These are phyloP conservation scores for Callorhinus ursinus DNA, from an alignment of 2,113 vertebrate genomes.

Conservation along the genomic window DNA sequence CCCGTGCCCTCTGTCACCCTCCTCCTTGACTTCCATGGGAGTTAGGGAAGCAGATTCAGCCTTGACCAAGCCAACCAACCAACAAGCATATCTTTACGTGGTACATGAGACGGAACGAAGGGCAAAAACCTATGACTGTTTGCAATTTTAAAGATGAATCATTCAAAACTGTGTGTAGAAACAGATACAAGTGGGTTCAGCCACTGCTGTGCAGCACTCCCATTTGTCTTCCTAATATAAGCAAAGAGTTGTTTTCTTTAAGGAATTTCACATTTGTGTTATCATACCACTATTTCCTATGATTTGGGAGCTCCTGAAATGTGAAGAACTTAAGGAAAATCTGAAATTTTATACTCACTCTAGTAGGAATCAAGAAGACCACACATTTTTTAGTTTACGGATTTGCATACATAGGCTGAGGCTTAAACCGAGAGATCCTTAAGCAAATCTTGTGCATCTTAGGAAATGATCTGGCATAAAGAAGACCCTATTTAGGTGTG, in stretches of 20 bases:
- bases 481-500: neutral
- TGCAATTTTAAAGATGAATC: neutral
- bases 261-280: neutral
- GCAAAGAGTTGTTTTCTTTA: neutral
- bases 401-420: neutral
- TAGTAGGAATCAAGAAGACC: neutral
- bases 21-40: neutral
- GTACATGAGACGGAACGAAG: neutral
- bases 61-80: neutral
- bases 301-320: neutral
- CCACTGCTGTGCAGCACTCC: neutral
- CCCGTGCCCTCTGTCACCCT: neutral
- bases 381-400: neutral
- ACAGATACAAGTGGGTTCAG: neutral
- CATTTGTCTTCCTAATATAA: neutral
- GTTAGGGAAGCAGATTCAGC: neutral
- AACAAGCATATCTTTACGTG: neutral
- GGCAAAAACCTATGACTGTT: neutral
- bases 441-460: neutral
- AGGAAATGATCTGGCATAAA: neutral
- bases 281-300: neutral
- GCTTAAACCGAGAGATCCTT: neutral
- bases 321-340: neutral
- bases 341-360: neutral
- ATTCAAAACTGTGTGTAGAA: neutral